Conservation (phyloP, 53 echinoderm and acorn worm species). For the Apostichopus leukothele region DNA sequence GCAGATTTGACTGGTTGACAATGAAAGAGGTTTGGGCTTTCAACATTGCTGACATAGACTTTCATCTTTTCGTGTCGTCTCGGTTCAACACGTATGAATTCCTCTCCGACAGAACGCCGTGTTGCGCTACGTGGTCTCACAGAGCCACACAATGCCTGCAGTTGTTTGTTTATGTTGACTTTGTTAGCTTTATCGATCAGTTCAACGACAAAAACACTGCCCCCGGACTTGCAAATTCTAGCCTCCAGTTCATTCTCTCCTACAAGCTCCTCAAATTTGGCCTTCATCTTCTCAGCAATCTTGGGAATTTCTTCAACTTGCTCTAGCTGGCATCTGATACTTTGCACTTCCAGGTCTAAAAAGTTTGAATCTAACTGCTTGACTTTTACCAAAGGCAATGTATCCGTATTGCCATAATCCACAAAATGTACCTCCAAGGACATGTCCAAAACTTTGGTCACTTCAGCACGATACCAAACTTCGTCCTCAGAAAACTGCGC, state of each 20-base stretch:
- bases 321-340: conserved; percentile 54
- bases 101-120: conserved; percentile 11
- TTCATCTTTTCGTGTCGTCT: conserved; percentile 50
- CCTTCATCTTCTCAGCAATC: conserved; percentile 44
- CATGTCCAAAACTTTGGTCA: conserved; percentile 55
- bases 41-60: conserved; percentile 68
- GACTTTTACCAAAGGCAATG: conserved; percentile 49
- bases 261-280: conserved; percentile 57
- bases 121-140: background rate
- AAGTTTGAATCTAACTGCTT: conserved; percentile 61
- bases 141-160: conserved; percentile 36
- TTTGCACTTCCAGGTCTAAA: conserved; percentile 59
- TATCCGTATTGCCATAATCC: conserved; percentile 91
- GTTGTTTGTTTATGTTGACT: conserved; percentile 51
- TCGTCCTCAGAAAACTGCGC: conserved; percentile 84
- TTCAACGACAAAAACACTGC: conserved; percentile 35
- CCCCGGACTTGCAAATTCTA: conserved; percentile 43
- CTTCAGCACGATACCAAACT: conserved; percentile 81
- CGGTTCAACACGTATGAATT: conserved; percentile 38
- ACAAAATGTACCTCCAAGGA: conserved; percentile 74
- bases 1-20: conserved; percentile 68
- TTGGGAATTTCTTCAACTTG: conserved; percentile 42
- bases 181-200: conserved; percentile 50
- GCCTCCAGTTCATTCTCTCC: conserved; percentile 55
- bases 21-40: conserved; percentile 49